These are phyloP conservation scores for Mamestra configurata DNA, from an alignment of 1,140 invertebrate genomes.

Conservation along the genomic window DNA sequence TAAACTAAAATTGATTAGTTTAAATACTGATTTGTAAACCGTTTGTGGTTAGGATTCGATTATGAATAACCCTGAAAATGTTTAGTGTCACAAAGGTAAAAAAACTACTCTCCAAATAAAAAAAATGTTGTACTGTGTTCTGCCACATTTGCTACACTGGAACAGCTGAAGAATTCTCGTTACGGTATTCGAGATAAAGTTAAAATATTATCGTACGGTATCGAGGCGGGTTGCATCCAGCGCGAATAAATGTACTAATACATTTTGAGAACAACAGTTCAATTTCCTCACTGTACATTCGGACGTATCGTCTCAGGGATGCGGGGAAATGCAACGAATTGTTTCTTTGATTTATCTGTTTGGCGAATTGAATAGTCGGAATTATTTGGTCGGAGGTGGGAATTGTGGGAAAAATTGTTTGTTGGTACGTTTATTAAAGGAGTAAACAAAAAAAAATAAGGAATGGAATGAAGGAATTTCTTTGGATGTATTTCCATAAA, in stretches of 20 bases:
- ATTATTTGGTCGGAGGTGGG: neutral
- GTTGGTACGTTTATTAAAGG: neutral
- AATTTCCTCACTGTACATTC: conserved; percentile 67
- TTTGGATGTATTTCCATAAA: no score
- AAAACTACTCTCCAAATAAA: neutral
- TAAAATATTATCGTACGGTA: conserved; percentile 84
- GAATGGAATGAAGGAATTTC: no score
- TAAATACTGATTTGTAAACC: no score
- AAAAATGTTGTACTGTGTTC: conserved; percentile 32
- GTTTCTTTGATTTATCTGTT: conserved; percentile 47
- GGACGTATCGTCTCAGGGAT: conserved; percentile 45
- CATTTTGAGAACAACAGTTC: conserved; percentile 82
- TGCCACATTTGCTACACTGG: conserved; percentile 57
- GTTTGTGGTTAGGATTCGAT: no score
- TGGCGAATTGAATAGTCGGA: conserved; percentile 32
- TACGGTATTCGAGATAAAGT: conserved; percentile 82
- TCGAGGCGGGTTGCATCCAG: conserved; percentile 76
- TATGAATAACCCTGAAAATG: no score
- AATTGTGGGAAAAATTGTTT: neutral
- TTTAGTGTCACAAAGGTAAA: neutral
- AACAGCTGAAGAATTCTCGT: conserved; percentile 68
- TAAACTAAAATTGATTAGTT: no score
- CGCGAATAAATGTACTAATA: conserved; percentile 82
- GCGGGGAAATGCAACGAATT: conserved; percentile 44
- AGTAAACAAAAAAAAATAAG: no score